These are phyloP conservation scores for Globicephala melas DNA, from an alignment of 2,113 vertebrate species.

Conservation along the genomic window DNA sequence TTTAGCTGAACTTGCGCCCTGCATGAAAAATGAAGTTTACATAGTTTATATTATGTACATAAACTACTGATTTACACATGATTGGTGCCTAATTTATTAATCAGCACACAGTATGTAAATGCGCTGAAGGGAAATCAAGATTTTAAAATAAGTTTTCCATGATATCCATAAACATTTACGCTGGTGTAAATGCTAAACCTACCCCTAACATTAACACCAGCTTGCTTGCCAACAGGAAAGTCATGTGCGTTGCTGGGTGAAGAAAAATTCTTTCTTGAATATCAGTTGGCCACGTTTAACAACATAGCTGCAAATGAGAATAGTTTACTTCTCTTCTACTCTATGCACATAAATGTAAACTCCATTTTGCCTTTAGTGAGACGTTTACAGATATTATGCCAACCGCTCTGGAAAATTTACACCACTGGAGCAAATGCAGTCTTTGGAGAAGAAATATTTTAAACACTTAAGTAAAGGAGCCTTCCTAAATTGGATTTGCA, in stretches of 20 bases:
- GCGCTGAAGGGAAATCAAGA: slow-evolving; percentile 79
- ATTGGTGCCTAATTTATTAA: slow-evolving; percentile 79
- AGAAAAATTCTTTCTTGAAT: slow-evolving; percentile 37
- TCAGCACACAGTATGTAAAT: slow-evolving; percentile 80
- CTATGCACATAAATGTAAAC: slow-evolving; percentile 59
- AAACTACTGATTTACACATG: slow-evolving; percentile 76
- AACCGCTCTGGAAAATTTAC: slow-evolving; percentile 66
- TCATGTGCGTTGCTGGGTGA: slow-evolving; percentile 58
- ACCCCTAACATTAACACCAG: slow-evolving; percentile 71
- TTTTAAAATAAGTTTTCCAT: slow-evolving; percentile 79
- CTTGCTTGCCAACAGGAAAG: slow-evolving; percentile 61
- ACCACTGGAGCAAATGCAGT: slow-evolving; percentile 57
- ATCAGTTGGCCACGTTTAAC: slow-evolving; percentile 61
- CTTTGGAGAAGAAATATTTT: slow-evolving; percentile 69
- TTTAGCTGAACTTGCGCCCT: slow-evolving; percentile 64
- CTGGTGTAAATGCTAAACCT: slow-evolving; percentile 77
- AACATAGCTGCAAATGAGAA: slow-evolving; percentile 61
- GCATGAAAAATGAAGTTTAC: slow-evolving; percentile 56
- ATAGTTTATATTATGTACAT: slow-evolving; percentile 66
- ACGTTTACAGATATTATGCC: slow-evolving; percentile 70
- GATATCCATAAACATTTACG: slow-evolving; percentile 80
- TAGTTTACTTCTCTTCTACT: slow-evolving; percentile 56
- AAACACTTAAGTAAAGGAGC: slow-evolving; percentile 71
- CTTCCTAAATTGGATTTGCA: slow-evolving; percentile 72
- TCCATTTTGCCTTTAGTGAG: slow-evolving; percentile 74